Evolutionary conservation across 2,113 vertebrate genomes (phyloP), one percentile per base, ranked within the genome.

Genomic region (Rhizomys pruinosus): DNA sequence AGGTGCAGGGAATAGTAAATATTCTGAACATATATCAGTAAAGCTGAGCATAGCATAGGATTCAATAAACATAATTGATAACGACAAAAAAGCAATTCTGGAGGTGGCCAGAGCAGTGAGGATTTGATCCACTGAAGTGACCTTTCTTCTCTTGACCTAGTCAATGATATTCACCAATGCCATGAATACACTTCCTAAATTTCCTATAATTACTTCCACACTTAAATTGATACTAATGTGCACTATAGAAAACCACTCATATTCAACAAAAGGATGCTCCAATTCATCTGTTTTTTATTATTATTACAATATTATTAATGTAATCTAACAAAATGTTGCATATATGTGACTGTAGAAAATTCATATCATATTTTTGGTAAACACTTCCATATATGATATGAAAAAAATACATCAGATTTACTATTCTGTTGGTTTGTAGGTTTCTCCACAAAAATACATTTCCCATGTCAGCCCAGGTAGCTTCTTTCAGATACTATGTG

Each of bases 111-210:
- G 23, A 39, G 78, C 78, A 80, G n/a, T 80, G 25, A 80, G 3
- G n/a, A 80, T 61, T 57, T 27, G 25, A 39, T 61, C n/a, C 78
- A 80, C 23, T 39, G 23, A 9, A 16, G 78, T 61, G 23, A 39
- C 9, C 7, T 61, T 61, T 80, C 57, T 81, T 81, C 57, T 81
- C 37, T 63, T 81, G n/a, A 16, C n/a, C 57, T 23, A 81, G 15
- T 61, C 23, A 23, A 81, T 17, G 34, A 81, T 42, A 29, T 61
- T 89, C 59, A 76, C 57, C 66, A 85, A 7, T 5, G 15, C 69
- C 29, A 89, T 92, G 79, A 89, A 76, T 27, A 37, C 47, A 61
- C 92, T 95, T 44, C 71, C 95, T 15, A 79, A 59, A 80, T 3
- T 78, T 6, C 66, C 92, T 52, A 55, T 22, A 4, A 86, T 61